Evolutionary conservation across 2,797 vertebrate species (phyloP).

Genomic region (Potorous gilbertii): DNA sequence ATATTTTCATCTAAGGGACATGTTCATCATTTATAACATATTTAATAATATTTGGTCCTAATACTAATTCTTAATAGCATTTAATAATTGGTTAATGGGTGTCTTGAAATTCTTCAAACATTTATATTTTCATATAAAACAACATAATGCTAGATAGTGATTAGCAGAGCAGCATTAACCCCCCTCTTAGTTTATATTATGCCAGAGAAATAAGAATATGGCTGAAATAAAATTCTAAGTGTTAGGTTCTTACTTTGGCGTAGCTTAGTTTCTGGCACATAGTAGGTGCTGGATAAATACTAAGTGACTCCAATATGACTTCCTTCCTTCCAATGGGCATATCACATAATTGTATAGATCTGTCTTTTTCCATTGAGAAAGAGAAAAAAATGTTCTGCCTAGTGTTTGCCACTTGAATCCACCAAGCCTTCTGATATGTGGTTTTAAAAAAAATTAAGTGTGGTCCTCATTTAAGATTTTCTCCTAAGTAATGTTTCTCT

Average conservation of each 20-base stretch:
- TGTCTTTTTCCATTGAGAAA: background rate
- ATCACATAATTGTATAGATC: accelerated
- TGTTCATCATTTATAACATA: conserved; percentile 19
- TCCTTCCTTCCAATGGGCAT: background rate
- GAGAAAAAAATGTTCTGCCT: background rate
- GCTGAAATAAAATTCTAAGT: background rate
- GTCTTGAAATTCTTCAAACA: conserved; percentile 46
- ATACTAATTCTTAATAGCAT: conserved; percentile 31
- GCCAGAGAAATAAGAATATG: background rate
- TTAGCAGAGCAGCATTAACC: background rate
- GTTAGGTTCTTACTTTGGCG: background rate
- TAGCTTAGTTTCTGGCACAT: too few species aligned
- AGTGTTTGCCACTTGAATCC: background rate
- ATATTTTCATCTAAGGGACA: conserved; percentile 18
- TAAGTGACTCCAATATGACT: background rate
- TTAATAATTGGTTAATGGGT: conserved; percentile 39
- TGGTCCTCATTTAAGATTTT: conserved; percentile 12
- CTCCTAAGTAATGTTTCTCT: conserved; percentile 1
- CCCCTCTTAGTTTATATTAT: background rate
- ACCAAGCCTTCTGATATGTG: background rate
- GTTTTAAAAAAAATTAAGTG: background rate
- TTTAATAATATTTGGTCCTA: conserved; percentile 20
- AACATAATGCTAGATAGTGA: background rate
- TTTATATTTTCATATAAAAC: conserved; percentile 12
- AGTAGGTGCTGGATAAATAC: background rate